Percentiles rank a stretch among this genome's conserved stretches.
Evolutionary conservation across 2,113 vertebrate species (phyloP).

Genomic region (Mionectes macconnelli): DNA sequence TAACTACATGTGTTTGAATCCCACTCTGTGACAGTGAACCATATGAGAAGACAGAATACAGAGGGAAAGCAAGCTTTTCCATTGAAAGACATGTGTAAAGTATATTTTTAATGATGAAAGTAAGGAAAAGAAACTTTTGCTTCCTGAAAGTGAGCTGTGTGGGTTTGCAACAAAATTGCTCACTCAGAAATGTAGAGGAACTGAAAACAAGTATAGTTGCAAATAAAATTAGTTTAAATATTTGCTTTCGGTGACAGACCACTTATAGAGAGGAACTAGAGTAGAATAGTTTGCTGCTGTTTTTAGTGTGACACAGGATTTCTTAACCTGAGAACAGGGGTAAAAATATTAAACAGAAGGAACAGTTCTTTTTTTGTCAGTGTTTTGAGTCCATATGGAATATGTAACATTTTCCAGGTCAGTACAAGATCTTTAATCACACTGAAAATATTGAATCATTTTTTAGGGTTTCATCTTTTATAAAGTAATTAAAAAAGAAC

Average conservation of each 20-base stretch:
- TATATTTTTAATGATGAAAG: neutral
- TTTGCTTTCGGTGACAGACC: neutral
- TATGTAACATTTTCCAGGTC: neutral
- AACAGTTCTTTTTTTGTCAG: neutral
- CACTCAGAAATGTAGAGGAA: neutral
- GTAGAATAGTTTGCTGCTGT: neutral
- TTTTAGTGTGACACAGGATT: neutral
- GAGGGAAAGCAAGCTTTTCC: neutral
- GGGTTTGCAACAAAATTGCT: neutral
- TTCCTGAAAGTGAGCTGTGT: neutral
- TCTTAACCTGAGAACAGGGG: neutral
- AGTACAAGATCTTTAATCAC: neutral
- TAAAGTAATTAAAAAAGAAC: neutral
- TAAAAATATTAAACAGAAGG: neutral
- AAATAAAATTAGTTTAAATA: neutral
- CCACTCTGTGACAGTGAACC: neutral
- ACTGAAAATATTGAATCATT: neutral
- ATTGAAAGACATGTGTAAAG: fast-evolving
- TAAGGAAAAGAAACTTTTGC: neutral
- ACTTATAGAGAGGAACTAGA: neutral
- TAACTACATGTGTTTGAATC: neutral
- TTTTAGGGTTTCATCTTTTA: neutral
- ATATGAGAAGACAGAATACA: neutral
- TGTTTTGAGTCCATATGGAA: neutral
- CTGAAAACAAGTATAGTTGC: neutral